A percentile compares a stretch with the other conserved stretches of the same genome.
These are phyloP conservation scores for Athalia circularis DNA, from an alignment of 2,888 invertebrate species.

Conservation along the genomic window DNA sequence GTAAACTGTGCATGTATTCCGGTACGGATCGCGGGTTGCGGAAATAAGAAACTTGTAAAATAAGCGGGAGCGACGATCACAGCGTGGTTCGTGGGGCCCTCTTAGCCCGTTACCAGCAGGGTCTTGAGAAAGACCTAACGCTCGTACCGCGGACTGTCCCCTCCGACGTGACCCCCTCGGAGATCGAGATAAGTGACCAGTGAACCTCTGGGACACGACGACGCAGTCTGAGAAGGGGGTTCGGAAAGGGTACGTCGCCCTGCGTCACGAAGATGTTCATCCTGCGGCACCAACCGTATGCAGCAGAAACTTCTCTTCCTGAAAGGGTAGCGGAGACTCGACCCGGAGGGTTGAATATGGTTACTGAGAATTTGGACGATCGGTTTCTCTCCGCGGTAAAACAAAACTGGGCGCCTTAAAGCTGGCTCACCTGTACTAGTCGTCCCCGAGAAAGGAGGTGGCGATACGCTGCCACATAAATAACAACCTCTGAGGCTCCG, in stretches of 20 bases:
- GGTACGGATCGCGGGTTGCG: no score
- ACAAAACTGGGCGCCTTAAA: constrained; percentile 11
- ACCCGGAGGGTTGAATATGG: background rate
- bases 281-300: background rate
- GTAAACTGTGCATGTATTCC: no score
- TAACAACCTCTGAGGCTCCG: constrained; percentile 62
- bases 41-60: no score
- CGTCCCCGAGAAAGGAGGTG: constrained; percentile 54
- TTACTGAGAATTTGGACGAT: constrained; percentile 26
- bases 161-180: constrained; percentile 32
- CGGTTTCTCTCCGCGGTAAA: background rate
- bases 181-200: constrained; percentile 35
- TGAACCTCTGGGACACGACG: constrained; percentile 21
- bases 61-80: no score
- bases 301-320: no score
- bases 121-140: background rate
- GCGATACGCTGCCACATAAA: constrained; percentile 64
- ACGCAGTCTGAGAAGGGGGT: constrained; percentile 19
- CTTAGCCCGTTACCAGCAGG: no score
- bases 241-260: constrained; percentile 28
- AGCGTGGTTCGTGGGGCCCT: no score
- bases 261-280: constrained; percentile 37
- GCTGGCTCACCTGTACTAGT: background rate
- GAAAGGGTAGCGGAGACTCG: no score
- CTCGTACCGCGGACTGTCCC: constrained; percentile 1